Evolutionary conservation across 2,888 invertebrate genomes (phyloP).

Genomic region (Andrena bucephala): DNA sequence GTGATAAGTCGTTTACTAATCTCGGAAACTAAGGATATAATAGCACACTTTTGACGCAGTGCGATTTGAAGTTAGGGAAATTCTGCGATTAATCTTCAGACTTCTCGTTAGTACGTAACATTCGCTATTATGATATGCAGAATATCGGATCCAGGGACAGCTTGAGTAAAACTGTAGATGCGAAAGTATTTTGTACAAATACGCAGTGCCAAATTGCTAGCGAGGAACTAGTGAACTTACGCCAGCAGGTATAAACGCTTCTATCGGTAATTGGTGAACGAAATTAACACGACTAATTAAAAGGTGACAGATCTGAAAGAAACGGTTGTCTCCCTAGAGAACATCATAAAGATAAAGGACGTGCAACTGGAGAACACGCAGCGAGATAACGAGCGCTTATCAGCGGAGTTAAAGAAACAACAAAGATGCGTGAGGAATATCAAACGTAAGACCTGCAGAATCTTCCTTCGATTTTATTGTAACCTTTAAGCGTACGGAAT

Average conservation of each 20-base stretch:
- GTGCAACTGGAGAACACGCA: constrained; percentile 85
- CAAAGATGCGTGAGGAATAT: constrained; percentile 85
- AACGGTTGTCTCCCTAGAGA: constrained; percentile 84
- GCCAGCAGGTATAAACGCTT: constrained; percentile 66
- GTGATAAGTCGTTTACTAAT: constrained; percentile 23
- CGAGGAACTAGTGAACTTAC: constrained; percentile 57
- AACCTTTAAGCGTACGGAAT: constrained; percentile 42
- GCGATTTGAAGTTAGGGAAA: constrained; percentile 15
- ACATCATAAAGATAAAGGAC: constrained; percentile 85
- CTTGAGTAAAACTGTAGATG: constrained; percentile 54
- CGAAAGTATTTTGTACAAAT: constrained; percentile 41
- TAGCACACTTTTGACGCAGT: neutral
- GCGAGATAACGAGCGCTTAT: constrained; percentile 86
- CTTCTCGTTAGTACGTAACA: constrained; percentile 31
- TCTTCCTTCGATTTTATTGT: neutral
- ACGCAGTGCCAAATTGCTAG: constrained; percentile 50
- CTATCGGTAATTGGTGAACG: constrained; percentile 50
- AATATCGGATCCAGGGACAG: constrained; percentile 61
- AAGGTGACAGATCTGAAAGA: constrained; percentile 85
- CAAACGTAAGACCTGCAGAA: constrained; percentile 76
- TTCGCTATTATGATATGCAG: constrained; percentile 75
- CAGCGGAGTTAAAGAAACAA: constrained; percentile 85
- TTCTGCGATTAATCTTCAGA: constrained; percentile 11
- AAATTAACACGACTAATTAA: constrained; percentile 67
- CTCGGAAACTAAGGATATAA: neutral